A percentile compares a stretch with the other conserved stretches of the same genome.
Conservation (phyloP, 2,888 invertebrate species). For the Drosophila nigritarsus region DNA sequence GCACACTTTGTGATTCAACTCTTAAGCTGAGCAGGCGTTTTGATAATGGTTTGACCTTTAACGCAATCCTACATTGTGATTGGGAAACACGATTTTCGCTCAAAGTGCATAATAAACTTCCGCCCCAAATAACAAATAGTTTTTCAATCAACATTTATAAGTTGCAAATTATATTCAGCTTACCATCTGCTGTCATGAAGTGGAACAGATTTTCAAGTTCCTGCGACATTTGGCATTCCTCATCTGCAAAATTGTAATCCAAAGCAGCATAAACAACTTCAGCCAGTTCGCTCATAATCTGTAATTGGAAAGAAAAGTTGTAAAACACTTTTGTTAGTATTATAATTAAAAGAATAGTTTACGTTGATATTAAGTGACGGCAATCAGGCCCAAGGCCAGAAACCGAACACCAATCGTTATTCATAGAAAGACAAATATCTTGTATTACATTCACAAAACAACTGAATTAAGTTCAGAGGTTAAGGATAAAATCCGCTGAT, state of each 20-base stretch:
- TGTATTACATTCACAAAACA: neutral
- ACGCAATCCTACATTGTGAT: neutral
- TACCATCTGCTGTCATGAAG: conserved; percentile 92
- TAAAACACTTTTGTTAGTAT: neutral
- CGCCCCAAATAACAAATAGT: neutral
- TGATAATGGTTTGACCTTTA: neutral
- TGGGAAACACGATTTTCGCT: neutral
- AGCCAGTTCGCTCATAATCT: conserved; percentile 93
- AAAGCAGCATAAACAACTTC: conserved; percentile 94
- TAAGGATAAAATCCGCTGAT: conserved; percentile 42
- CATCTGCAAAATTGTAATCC: conserved; percentile 94
- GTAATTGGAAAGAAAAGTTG: conserved; percentile 82
- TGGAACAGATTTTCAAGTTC: conserved; percentile 94
- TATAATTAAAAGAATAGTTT: conserved; percentile 5
- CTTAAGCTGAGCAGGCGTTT: neutral
- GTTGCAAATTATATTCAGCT: conserved; percentile 69
- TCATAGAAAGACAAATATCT: neutral
- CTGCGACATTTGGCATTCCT: conserved; percentile 93
- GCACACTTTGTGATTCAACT: conserved; percentile 21
- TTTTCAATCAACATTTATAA: neutral
- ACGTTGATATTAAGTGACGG: too few relatives aligned
- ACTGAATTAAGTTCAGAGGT: conserved; percentile 26
- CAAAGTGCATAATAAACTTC: neutral
- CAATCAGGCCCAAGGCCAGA: conserved; percentile 3
- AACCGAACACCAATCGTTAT: neutral